phyloP scores from a whole-genome alignment of 2,113 vertebrate genomes.

The Antechinus stuartii region DNA sequence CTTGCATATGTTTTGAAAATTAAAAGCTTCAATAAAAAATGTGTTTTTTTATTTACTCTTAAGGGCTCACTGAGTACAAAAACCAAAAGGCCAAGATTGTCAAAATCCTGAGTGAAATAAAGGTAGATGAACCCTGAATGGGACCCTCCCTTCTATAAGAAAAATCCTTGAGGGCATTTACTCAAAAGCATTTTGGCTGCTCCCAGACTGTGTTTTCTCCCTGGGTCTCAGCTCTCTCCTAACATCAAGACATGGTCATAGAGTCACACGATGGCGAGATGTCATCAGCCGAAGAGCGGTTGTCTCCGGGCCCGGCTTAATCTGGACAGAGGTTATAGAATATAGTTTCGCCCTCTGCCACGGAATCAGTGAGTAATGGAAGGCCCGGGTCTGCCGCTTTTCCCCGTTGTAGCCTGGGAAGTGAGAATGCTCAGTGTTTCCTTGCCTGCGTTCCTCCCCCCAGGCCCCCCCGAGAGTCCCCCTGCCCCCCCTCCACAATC shows the following conservation, averaged over 20 bases:
- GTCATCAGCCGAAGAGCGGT: background rate
- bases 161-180: background rate
- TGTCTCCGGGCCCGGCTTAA: constrained; percentile 10
- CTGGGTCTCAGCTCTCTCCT: background rate
- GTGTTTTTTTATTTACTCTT: too few species aligned
- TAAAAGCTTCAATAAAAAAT: too few species aligned
- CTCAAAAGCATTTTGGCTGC: background rate
- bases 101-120: background rate
- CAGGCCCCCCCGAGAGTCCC: constrained; percentile 44
- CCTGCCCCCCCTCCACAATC: constrained; percentile 50
- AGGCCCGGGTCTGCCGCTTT: background rate
- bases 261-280: too few species aligned
- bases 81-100: too few species aligned
- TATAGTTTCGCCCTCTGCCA: background rate
- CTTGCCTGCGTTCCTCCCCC: constrained; percentile 64
- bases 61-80: too few species aligned
- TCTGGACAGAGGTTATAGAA: too few species aligned
- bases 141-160: background rate
- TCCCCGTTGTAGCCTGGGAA: background rate
- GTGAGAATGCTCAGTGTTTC: background rate
- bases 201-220: background rate
- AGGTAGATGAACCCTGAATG: background rate
- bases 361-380: background rate
- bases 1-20: too few species aligned
- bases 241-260: fast-evolving